Evolutionary conservation across 2,113 vertebrate species (phyloP).

Genomic region (Melozone crissalis): DNA sequence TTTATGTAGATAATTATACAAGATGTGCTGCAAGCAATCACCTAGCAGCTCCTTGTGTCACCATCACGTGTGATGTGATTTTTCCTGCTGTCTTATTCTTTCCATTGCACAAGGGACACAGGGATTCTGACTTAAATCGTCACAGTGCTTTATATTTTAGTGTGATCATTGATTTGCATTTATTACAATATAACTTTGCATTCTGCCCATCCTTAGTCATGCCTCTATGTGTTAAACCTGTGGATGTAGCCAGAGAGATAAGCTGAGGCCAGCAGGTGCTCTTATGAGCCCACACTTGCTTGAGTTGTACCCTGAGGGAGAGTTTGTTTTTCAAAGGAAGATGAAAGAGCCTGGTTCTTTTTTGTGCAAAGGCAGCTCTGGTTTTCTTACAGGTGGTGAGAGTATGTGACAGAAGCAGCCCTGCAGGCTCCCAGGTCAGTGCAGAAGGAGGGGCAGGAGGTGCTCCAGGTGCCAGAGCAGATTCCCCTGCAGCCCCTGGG

Average conservation of each 20-base stretch:
- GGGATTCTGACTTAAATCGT: background rate
- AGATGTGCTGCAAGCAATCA: background rate
- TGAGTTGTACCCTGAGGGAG: background rate
- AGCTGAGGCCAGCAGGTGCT: background rate
- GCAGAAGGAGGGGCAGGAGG: background rate
- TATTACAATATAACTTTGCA: background rate
- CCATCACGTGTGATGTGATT: background rate
- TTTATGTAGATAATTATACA: background rate
- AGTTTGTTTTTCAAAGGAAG: background rate
- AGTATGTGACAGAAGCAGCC: background rate
- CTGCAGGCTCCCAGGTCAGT: background rate
- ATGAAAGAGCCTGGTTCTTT: background rate
- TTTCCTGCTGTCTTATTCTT: background rate
- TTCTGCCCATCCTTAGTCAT: background rate
- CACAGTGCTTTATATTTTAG: background rate
- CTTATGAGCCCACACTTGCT: background rate
- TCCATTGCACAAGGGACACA: accelerated
- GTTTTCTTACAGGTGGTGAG: background rate
- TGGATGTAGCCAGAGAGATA: background rate
- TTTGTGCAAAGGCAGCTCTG: background rate
- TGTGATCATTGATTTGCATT: background rate
- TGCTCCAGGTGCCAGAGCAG: background rate
- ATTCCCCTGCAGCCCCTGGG: background rate
- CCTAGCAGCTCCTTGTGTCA: background rate
- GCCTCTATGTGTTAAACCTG: background rate